These are phyloP conservation scores for Buceros bicornis DNA, from an alignment of 2,797 vertebrate species.

Conservation along the genomic window DNA sequence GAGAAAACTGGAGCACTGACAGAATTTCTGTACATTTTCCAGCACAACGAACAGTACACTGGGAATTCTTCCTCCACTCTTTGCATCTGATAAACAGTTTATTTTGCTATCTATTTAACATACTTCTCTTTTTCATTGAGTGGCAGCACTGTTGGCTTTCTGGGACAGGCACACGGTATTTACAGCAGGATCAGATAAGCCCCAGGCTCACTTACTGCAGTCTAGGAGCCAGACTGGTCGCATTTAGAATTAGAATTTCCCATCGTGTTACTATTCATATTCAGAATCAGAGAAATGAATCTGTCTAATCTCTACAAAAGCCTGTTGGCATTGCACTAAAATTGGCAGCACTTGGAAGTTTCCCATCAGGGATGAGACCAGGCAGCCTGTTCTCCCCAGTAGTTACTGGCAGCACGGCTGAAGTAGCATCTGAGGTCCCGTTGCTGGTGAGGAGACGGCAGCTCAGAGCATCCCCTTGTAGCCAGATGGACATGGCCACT, in stretches of 20 bases:
- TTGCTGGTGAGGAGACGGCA: not conserved
- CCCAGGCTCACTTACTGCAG: not conserved
- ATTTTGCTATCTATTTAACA: not conserved
- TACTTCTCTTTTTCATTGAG: not conserved
- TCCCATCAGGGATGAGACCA: not conserved
- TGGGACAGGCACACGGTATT: not conserved
- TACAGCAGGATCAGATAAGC: not conserved
- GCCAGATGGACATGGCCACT: fast-evolving
- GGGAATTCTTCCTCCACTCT: not conserved
- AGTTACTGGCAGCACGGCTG: not conserved
- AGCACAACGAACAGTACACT: not conserved
- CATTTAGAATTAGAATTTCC: not conserved
- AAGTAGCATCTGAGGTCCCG: not conserved
- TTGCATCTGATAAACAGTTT: not conserved
- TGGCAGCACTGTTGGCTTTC: not conserved
- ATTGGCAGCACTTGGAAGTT: not conserved
- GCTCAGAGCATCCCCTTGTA: not conserved
- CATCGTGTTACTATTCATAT: not conserved
- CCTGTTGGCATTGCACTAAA: not conserved
- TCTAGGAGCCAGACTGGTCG: not conserved
- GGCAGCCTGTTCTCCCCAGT: not conserved
- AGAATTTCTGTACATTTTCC: not conserved
- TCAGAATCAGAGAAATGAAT: not conserved
- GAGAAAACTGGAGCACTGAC: not conserved
- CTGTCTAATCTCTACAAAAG: not conserved